Percentiles rank a stretch among this genome's conserved stretches.
These are phyloP conservation scores for Isaurus tuberculatus DNA, from an alignment of 92 coral and sea anemone species.

Conservation along the genomic window DNA sequence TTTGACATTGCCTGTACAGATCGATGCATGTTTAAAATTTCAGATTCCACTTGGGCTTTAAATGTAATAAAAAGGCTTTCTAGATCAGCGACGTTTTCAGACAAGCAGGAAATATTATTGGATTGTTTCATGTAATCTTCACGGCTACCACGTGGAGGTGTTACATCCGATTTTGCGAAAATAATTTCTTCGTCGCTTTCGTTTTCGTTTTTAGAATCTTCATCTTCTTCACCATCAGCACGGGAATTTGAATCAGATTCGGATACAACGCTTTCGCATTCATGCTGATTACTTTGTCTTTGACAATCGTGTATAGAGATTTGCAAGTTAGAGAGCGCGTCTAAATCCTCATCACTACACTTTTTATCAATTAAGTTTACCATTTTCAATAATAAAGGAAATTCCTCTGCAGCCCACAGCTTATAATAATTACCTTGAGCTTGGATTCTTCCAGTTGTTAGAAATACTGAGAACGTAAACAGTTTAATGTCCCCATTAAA, in stretches of 20 bases:
- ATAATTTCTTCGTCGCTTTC: not conserved
- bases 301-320: not conserved
- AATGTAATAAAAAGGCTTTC: constrained; percentile 33
- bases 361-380: constrained; percentile 16
- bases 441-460: constrained; percentile 43
- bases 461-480: constrained; percentile 18
- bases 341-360: not conserved
- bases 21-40: constrained; percentile 16
- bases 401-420: constrained; percentile 41
- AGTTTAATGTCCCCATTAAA: constrained; percentile 17
- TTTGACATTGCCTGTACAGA: not conserved
- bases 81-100: not conserved
- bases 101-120: not conserved
- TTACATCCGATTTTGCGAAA: constrained; percentile 8
- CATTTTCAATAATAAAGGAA: constrained; percentile 34
- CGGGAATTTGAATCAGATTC: constrained; percentile 30
- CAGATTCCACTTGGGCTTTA: constrained; percentile 26
- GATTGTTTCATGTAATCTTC: not conserved
- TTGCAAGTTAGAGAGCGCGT: constrained; percentile 12
- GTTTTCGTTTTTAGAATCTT: not conserved
- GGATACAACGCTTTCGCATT: constrained; percentile 6
- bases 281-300: not conserved
- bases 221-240: constrained; percentile 5
- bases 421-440: constrained; percentile 33
- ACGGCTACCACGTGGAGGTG: constrained; percentile 14